Conservation (phyloP, 2,797 vertebrate genomes). For the Trachops cirrhosus region DNA sequence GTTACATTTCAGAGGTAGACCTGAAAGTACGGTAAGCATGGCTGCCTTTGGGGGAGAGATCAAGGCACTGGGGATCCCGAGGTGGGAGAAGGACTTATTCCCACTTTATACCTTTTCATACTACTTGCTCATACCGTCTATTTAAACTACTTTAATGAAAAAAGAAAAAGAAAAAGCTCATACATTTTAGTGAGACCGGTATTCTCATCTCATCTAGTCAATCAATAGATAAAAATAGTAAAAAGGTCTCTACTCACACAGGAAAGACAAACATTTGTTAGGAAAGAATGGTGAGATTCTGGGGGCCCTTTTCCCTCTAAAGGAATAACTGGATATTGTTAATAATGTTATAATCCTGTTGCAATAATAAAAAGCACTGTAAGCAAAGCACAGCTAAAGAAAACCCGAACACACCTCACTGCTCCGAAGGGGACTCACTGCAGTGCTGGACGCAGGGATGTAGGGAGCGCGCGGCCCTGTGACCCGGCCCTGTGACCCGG, state of each 20-base stretch:
- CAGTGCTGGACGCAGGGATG: not conserved
- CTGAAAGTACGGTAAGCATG: not conserved
- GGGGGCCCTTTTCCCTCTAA: not conserved
- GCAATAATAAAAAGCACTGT: not conserved
- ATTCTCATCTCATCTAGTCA: not conserved
- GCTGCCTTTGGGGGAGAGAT: not conserved
- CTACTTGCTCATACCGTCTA: not conserved
- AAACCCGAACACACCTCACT: not conserved
- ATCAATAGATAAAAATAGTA: not conserved
- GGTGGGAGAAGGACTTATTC: not conserved
- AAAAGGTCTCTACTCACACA: not conserved
- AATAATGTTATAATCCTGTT: not conserved
- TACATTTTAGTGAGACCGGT: not conserved
- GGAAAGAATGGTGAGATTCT: not conserved
- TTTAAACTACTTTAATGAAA: not conserved
- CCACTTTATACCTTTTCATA: not conserved
- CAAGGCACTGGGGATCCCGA: not conserved
- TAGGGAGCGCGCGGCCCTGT: not conserved
- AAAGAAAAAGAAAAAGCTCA: not conserved
- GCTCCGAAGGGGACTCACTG: not conserved
- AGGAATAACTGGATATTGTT: not conserved
- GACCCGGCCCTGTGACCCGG: rapidly evolving
- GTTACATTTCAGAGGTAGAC: not conserved
- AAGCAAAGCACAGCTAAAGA: not conserved
- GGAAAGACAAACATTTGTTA: not conserved